These are phyloP conservation scores for Lasius fuliginosus DNA, from an alignment of 2,888 invertebrate genomes.

Conservation along the genomic window DNA sequence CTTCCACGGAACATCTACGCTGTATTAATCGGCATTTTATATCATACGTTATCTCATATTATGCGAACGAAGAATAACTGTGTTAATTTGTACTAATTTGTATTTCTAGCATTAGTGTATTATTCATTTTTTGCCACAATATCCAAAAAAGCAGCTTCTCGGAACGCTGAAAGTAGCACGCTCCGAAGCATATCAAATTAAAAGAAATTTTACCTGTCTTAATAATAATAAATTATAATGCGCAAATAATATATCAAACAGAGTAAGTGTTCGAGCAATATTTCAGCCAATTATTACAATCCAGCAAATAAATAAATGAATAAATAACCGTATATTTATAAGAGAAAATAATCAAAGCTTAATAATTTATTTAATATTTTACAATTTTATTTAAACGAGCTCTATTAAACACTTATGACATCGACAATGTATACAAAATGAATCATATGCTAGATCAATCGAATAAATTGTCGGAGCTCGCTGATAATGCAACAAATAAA, in stretches of 20 bases:
- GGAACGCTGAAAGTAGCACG: neutral
- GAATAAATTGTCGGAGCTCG: neutral
- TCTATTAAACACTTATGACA: neutral
- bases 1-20: neutral
- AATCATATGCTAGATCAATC: neutral
- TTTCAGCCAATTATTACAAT: neutral
- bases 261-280: neutral
- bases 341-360: neutral
- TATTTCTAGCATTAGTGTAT: neutral
- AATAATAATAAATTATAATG: neutral
- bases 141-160: neutral
- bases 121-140: neutral
- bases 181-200: neutral
- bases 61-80: neutral
- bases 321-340: neutral
- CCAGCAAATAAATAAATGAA: neutral
- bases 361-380: neutral
- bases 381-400: neutral
- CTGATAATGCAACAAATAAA: neutral
- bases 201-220: neutral
- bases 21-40: neutral
- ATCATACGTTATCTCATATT: neutral
- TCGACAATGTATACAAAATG: neutral
- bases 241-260: neutral
- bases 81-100: neutral